Evolutionary conservation across 2,888 invertebrate species (phyloP), one percentile per base, ranked within the genome.

Genomic region (Chirona hameri): DNA sequence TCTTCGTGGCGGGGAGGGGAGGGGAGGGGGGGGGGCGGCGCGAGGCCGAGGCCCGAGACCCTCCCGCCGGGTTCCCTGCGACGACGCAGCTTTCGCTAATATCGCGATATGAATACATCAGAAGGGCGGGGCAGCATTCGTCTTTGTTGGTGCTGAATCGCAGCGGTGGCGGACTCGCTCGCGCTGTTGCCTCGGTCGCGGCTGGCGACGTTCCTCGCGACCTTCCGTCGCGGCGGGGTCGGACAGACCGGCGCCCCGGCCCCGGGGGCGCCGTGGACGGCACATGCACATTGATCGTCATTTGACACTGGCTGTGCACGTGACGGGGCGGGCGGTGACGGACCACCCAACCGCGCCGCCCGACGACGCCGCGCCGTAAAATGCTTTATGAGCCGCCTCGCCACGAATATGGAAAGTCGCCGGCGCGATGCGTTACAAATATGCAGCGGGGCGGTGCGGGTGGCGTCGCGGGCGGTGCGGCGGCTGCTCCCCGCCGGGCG

Each of bases 391-490:
- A 27, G 21, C 76, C 46, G 76, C 24, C 27, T 29, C 27, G 76
- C 24, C 76, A n/a, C 39, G 72, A 27, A 39, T 76, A 76, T 76
- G 76, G 46, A 76, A 46, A 24, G 76, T 18, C 39, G 76, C 76
- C n/a, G 76, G 24, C 46, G 76, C 76, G 76, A 76, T 46, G 76
- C 76, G 76, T 46, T 46, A 76, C 76, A 76, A 76, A 76, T 46
- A 76, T 76, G 76, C 76, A 39, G 76, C 18, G 39, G 24, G n/a
- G 46, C 46, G 76, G 24, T 21, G 69, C 69, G 27, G 69, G 24
- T n/a, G 69, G n/a, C 69, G 29, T 29, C 29, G 69, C 69, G 29
- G n/a, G 69, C 69, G 29, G n/a, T 29, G 69, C 69, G 27, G 31
- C 55, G 72, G 39, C 72, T 9, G 72, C 72, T 72, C 29, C 72